Evolutionary conservation across 2,888 invertebrate species (phyloP).

Genomic region (Drosophila subquinaria): DNA sequence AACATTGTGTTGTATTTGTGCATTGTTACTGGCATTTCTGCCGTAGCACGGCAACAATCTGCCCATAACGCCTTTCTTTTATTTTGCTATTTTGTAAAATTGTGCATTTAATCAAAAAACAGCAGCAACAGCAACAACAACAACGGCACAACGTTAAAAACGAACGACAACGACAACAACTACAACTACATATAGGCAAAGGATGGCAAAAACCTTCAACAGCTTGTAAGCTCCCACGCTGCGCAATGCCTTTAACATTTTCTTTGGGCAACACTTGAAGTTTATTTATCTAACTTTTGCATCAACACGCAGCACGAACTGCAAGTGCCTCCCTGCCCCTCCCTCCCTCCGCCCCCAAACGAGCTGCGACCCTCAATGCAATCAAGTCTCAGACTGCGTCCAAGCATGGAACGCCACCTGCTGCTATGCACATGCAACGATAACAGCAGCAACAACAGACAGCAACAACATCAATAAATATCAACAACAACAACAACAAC

Average conservation of each 20-base stretch:
- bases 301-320: constrained; percentile 72
- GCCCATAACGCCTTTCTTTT: constrained; percentile 4
- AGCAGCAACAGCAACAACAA: constrained; percentile 1
- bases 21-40: constrained; percentile 51
- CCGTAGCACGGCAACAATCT: constrained; percentile 28
- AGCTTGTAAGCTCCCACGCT: constrained; percentile 58
- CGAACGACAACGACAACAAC: not conserved
- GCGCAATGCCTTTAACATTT: constrained; percentile 54
- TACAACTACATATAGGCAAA: not conserved
- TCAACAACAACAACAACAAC: constrained; percentile 57
- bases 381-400: constrained; percentile 55
- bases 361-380: constrained; percentile 52
- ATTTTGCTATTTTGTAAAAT: constrained; percentile 65
- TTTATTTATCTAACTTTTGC: constrained; percentile 79
- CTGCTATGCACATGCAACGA: constrained; percentile 54
- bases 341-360: not conserved
- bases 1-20: constrained; percentile 11
- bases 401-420: constrained; percentile 66
- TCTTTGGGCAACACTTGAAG: constrained; percentile 62
- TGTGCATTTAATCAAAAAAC: constrained; percentile 69
- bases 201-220: constrained; percentile 1
- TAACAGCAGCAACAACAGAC: constrained; percentile 16
- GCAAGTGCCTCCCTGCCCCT: not conserved
- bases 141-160: not conserved
- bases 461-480: constrained; percentile 3